Evolutionary conservation across 2,113 vertebrate genomes (phyloP).

Genomic region (Damaliscus lunatus): DNA sequence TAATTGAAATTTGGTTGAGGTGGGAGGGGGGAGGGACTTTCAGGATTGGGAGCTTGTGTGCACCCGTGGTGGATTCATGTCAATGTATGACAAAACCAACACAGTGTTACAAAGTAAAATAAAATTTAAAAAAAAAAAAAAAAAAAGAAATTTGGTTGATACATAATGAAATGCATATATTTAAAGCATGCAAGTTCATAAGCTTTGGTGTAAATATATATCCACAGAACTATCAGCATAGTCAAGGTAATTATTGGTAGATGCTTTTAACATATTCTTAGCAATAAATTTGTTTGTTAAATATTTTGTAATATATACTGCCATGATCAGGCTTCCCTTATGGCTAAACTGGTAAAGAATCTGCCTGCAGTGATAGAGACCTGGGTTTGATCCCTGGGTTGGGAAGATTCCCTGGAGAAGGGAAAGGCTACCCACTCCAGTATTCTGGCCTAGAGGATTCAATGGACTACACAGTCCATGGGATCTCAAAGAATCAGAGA

Average conservation of each 20-base stretch:
- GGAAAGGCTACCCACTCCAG: not conserved
- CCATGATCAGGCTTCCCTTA: rapidly evolving
- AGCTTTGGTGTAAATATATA: not conserved
- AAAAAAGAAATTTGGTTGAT: not conserved
- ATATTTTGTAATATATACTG: not conserved
- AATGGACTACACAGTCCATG: not conserved
- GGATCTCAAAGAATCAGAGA: not conserved
- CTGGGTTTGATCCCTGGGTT: not conserved
- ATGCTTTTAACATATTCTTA: not conserved
- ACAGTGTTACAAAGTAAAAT: too few relatives aligned
- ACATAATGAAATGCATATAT: not conserved
- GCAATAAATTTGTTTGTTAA: not conserved
- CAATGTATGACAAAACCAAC: too few relatives aligned
- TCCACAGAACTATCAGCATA: not conserved
- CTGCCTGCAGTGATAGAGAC: not conserved
- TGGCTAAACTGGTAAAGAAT: not conserved
- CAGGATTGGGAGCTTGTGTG: too few relatives aligned
- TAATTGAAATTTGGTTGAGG: not conserved
- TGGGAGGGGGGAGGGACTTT: too few relatives aligned
- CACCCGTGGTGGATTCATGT: too few relatives aligned
- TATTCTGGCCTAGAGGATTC: not conserved
- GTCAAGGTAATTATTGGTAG: not conserved
- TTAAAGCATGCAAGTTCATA: not conserved
- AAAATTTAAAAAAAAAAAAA: too few relatives aligned
- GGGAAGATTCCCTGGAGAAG: not conserved